These are phyloP conservation scores for Papio anubis DNA, from an alignment of 2,113 vertebrate genomes.

Conservation along the genomic window DNA sequence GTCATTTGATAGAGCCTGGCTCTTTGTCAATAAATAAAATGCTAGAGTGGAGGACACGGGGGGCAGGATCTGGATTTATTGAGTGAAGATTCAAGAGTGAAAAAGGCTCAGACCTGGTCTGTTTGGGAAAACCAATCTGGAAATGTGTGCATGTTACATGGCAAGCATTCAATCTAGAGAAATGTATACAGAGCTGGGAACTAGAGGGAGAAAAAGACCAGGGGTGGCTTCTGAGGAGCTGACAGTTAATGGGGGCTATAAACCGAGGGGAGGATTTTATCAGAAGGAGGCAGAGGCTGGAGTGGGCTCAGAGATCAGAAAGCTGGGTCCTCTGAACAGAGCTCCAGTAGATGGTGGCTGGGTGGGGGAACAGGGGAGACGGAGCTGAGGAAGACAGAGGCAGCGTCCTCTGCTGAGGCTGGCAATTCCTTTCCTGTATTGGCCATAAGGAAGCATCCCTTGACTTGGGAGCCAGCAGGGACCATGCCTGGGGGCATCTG, in stretches of 20 bases:
- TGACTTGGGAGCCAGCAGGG: neutral
- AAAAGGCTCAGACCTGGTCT: neutral
- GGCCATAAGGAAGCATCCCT: neutral
- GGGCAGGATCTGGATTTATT: neutral
- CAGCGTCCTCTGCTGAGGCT: neutral
- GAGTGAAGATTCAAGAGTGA: neutral
- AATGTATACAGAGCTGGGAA: neutral
- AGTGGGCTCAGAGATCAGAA: neutral
- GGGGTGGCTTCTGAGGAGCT: neutral
- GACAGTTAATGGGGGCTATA: neutral
- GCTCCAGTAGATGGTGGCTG: neutral
- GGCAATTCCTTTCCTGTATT: neutral
- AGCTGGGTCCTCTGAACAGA: neutral
- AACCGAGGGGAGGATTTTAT: neutral
- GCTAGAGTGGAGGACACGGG: neutral
- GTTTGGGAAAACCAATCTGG: neutral
- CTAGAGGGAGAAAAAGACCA: neutral
- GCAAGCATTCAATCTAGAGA: neutral
- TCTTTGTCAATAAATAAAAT: conserved; percentile 35
- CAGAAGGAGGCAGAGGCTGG: neutral
- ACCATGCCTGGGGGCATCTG: neutral
- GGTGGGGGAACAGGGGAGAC: neutral
- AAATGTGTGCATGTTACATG: neutral
- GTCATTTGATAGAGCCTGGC: neutral
- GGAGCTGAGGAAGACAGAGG: neutral